A percentile compares a stretch with the other conserved stretches of the same genome.
phyloP scores from a whole-genome alignment of 2,113 vertebrate genomes.

The Bagarius yarrelli region DNA sequence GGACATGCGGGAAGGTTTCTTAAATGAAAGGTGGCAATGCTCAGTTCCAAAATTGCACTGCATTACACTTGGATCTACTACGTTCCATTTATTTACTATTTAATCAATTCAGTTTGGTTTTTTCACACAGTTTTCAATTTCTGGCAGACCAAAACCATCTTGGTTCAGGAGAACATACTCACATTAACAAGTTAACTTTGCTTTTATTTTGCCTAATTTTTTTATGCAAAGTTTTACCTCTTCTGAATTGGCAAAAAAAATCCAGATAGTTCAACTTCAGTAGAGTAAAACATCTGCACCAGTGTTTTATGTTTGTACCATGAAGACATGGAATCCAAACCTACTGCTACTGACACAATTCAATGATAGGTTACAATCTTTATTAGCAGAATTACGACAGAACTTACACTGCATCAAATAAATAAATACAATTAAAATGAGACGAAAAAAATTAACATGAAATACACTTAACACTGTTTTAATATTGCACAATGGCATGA shows the following conservation, averaged over 20 bases:
- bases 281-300: not conserved
- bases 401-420: not conserved
- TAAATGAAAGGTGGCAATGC: too few species aligned
- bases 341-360: not conserved
- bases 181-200: not conserved
- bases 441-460: too few species aligned
- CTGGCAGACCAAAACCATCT: not conserved
- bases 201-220: not conserved
- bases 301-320: not conserved
- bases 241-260: not conserved
- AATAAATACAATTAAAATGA: not conserved
- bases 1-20: too few species aligned
- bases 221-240: not conserved
- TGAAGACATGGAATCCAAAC: not conserved
- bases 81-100: too few species aligned
- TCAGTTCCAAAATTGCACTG: too few species aligned
- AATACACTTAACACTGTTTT: not conserved
- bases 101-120: too few species aligned
- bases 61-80: too few species aligned
- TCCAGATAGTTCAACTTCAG: not conserved
- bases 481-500: not conserved
- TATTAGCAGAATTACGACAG: not conserved
- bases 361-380: not conserved
- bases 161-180: not conserved
- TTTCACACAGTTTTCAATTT: not conserved